phyloP scores from a whole-genome alignment of 2,113 vertebrate species.

The Steatornis caripensis region DNA sequence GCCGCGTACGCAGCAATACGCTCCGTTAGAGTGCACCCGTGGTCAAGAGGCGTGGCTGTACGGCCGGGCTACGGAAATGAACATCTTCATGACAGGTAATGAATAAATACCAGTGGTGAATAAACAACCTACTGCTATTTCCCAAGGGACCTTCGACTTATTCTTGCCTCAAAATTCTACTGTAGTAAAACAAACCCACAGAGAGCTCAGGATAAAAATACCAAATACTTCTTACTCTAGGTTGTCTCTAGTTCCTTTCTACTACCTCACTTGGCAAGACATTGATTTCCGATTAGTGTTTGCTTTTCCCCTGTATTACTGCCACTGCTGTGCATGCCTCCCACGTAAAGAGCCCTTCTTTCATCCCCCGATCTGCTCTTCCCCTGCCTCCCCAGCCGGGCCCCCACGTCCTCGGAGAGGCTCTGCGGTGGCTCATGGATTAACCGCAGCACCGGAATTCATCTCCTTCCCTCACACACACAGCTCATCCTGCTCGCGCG shows the following conservation, averaged over 20 bases:
- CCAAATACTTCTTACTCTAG: background rate
- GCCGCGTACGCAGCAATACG: too few species aligned
- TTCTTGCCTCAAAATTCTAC: background rate
- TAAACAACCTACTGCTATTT: background rate
- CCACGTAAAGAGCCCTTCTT: fast-evolving
- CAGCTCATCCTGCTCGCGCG: background rate
- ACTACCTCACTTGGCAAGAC: fast-evolving
- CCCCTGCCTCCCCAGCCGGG: fast-evolving
- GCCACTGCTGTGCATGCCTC: fast-evolving
- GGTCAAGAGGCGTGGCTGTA: background rate
- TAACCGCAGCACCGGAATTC: background rate
- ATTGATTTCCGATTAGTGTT: background rate
- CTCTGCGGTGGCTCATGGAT: fast-evolving
- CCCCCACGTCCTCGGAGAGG: background rate
- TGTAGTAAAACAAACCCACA: background rate
- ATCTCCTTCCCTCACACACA: background rate
- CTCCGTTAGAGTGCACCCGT: background rate
- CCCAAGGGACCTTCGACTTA: background rate
- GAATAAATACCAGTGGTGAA: background rate
- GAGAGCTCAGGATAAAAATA: background rate
- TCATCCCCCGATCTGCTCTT: background rate
- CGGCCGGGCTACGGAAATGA: background rate
- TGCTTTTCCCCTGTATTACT: background rate
- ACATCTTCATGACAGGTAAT: background rate
- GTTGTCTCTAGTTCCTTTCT: background rate